These are phyloP conservation scores for Montipora cactus DNA, from an alignment of 64 coral and sea anemone species.

Conservation along the genomic window DNA sequence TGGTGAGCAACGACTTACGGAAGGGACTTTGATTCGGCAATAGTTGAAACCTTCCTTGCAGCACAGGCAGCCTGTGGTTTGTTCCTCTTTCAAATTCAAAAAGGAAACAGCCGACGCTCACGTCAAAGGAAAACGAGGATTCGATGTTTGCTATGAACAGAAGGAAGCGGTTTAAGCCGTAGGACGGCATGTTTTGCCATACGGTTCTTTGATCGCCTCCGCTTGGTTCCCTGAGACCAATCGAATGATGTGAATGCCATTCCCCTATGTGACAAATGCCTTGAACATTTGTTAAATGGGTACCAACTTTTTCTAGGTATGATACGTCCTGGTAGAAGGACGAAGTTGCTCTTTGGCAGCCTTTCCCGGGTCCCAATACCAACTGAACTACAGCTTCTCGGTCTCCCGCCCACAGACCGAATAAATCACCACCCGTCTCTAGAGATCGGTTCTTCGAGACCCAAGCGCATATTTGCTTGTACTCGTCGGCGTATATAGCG, in stretches of 20 bases:
- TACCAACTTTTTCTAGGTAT: constrained; percentile 70
- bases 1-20: not conserved
- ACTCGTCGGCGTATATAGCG: constrained; percentile 51
- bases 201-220: constrained; percentile 79
- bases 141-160: constrained; percentile 74
- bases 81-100: constrained; percentile 41
- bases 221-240: constrained; percentile 75
- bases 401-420: constrained; percentile 76
- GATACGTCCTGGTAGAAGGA: constrained; percentile 83
- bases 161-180: constrained; percentile 70
- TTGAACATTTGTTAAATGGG: constrained; percentile 43
- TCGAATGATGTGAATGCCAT: constrained; percentile 86
- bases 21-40: constrained; percentile 41
- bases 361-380: constrained; percentile 66
- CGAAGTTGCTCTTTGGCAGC: constrained; percentile 35
- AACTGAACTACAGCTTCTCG: constrained; percentile 65
- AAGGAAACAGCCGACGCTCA: constrained; percentile 41
- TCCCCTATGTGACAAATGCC: constrained; percentile 87
- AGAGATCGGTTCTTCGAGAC: constrained; percentile 54
- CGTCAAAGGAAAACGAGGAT: not conserved
- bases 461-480: constrained; percentile 71
- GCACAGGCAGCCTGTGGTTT: not conserved
- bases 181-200: constrained; percentile 62
- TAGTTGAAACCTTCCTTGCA: constrained; percentile 3
- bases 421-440: constrained; percentile 87